Conservation (phyloP, 1,140 invertebrate species). For the Brachionus angularis region DNA sequence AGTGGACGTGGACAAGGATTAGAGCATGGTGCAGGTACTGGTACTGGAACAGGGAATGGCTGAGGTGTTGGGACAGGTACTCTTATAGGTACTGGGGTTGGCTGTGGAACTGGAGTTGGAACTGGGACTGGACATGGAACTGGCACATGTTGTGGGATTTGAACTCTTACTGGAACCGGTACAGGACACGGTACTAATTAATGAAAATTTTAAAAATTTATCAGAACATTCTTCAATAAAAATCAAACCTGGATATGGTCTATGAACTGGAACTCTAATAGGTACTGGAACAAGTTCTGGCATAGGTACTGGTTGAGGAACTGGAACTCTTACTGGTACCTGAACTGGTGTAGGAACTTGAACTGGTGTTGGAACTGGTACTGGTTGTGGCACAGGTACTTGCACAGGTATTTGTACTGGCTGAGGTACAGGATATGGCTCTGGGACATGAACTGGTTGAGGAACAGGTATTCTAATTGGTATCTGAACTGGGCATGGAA, state of each 20-base stretch:
- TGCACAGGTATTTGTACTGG: background rate
- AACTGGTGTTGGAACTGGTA: conserved; percentile 1
- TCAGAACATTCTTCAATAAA: background rate
- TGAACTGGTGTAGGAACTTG: no score
- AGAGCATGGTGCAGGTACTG: no score
- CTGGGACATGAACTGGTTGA: background rate
- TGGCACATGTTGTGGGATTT: background rate
- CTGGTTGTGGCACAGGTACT: conserved; percentile 20
- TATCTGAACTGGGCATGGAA: conserved; percentile 4
- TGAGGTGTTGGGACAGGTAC: conserved; percentile 10
- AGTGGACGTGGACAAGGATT: no score
- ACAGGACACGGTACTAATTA: background rate
- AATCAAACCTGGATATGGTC: conserved; percentile 23
- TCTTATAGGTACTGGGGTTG: background rate
- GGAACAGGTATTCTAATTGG: background rate
- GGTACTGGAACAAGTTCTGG: background rate
- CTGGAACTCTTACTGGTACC: conserved; percentile 16
- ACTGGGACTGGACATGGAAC: background rate
- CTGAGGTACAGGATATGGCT: background rate
- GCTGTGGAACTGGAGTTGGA: conserved; percentile 3
- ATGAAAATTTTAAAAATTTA: background rate
- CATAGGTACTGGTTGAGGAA: conserved; percentile 13
- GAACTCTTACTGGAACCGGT: conserved; percentile 20
- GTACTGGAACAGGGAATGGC: conserved; percentile 3
- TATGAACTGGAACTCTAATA: conserved; percentile 19